phyloP scores from a whole-genome alignment of 64 coral and sea anemone species.

The Pocillopora damicornis region DNA sequence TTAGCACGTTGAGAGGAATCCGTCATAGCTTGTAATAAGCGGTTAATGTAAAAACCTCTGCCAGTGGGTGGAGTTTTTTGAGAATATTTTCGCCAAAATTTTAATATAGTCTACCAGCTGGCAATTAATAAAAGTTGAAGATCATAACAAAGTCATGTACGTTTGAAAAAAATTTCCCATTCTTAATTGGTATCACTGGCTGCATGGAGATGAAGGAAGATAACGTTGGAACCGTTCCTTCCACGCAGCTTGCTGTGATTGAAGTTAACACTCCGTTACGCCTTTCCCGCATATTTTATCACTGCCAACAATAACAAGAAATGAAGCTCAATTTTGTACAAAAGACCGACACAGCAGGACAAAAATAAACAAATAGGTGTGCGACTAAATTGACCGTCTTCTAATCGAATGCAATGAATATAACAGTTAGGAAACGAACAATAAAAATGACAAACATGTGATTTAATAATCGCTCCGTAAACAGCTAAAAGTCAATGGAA shows the following conservation, averaged over 20 bases:
- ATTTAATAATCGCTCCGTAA: background rate
- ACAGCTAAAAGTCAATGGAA: background rate
- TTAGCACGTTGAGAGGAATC: background rate
- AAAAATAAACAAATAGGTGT: conserved; percentile 3
- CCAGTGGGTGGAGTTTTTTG: background rate
- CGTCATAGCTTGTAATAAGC: background rate
- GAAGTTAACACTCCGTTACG: conserved; percentile 13
- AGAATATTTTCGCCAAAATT: conserved; percentile 1
- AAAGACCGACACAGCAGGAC: conserved; percentile 24
- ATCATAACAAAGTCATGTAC: background rate
- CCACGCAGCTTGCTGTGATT: background rate
- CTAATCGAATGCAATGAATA: conserved; percentile 22
- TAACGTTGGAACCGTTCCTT: background rate
- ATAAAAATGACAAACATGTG: background rate
- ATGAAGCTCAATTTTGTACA: conserved; percentile 35
- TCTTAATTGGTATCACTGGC: background rate
- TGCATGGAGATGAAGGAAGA: background rate
- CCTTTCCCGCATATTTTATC: background rate
- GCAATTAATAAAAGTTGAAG: conserved; percentile 6
- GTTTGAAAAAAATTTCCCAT: background rate
- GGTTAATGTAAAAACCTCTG: background rate
- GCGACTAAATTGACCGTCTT: background rate
- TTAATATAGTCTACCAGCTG: background rate
- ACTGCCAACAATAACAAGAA: background rate
- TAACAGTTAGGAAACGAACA: background rate